A percentile compares a stretch with the other conserved stretches of the same genome.
phyloP scores from a whole-genome alignment of 2,888 invertebrate species.

The Napeogenes sylphis region DNA sequence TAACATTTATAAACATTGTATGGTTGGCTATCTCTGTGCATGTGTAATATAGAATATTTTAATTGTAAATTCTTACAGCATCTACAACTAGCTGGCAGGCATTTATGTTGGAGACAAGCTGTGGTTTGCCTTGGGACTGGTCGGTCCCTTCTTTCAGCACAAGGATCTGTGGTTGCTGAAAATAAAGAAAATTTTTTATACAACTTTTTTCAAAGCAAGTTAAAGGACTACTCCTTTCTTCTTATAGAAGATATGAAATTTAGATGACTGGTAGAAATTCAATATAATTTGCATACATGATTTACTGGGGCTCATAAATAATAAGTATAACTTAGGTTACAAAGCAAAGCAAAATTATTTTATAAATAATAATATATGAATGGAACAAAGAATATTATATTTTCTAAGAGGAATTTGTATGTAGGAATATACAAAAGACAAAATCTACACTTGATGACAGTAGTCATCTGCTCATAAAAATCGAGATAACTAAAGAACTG shows the following conservation, averaged over 20 bases:
- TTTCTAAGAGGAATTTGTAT: no score
- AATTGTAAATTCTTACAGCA: conserved; percentile 80
- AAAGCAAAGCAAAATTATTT: no score
- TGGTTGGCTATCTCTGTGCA: not conserved
- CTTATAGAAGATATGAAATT: no score
- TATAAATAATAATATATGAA: no score
- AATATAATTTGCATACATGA: no score
- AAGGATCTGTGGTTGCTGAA: conserved; percentile 97
- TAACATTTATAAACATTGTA: not conserved
- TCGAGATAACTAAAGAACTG: not conserved
- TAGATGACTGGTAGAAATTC: no score
- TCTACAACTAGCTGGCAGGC: conserved; percentile 97
- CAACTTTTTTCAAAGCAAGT: no score
- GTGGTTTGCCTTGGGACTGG: conserved; percentile 95
- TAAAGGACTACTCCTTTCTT: no score
- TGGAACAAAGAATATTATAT: no score
- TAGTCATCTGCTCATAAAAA: not conserved
- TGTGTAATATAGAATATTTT: not conserved
- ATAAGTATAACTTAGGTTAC: no score
- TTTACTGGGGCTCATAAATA: no score
- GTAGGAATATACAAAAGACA: conserved; percentile 1
- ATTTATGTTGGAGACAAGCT: conserved; percentile 97
- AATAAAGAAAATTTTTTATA: not conserved
- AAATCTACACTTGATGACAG: not conserved
- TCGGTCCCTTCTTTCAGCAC: conserved; percentile 99